phyloP scores from a whole-genome alignment of 2,797 vertebrate genomes.

The Siniperca obscura region DNA sequence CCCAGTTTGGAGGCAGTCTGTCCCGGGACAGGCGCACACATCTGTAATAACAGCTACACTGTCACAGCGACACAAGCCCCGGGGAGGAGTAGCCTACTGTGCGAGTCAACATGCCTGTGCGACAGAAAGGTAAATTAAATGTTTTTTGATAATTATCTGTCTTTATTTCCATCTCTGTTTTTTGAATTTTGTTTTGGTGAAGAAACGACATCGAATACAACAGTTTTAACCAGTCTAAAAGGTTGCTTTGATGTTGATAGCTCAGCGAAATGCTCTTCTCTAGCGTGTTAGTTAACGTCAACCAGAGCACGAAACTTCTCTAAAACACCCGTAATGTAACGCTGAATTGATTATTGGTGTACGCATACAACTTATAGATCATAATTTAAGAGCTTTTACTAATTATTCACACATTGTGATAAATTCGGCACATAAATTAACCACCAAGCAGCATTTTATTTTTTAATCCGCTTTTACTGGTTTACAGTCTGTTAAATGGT shows the following conservation, averaged over 20 bases:
- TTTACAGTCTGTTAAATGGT: not conserved
- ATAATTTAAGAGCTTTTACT: accelerated
- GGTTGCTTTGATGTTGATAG: not conserved
- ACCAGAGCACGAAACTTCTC: not conserved
- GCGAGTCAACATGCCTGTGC: slow-evolving; percentile 74
- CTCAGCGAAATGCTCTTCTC: not conserved
- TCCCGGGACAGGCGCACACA: slow-evolving; percentile 66
- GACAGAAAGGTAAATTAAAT: slow-evolving; percentile 77
- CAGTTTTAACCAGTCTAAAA: not conserved
- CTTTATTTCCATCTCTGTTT: not conserved
- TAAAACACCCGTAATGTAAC: not conserved
- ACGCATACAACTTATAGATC: accelerated
- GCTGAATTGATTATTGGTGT: accelerated
- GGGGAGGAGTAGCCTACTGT: slow-evolving; percentile 10
- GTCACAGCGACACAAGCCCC: slow-evolving; percentile 8
- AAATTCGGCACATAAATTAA: slow-evolving; percentile 15
- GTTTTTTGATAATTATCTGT: not conserved
- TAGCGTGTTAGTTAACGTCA: not conserved
- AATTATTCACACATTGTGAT: not conserved
- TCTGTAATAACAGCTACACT: slow-evolving; percentile 61
- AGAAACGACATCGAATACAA: no score
- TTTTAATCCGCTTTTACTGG: not conserved
- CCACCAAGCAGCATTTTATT: not conserved
- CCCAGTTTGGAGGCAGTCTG: slow-evolving; percentile 61
- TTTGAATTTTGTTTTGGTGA: not conserved